Conservation (phyloP, 1,140 invertebrate genomes). For the Tenebrio molitor region DNA sequence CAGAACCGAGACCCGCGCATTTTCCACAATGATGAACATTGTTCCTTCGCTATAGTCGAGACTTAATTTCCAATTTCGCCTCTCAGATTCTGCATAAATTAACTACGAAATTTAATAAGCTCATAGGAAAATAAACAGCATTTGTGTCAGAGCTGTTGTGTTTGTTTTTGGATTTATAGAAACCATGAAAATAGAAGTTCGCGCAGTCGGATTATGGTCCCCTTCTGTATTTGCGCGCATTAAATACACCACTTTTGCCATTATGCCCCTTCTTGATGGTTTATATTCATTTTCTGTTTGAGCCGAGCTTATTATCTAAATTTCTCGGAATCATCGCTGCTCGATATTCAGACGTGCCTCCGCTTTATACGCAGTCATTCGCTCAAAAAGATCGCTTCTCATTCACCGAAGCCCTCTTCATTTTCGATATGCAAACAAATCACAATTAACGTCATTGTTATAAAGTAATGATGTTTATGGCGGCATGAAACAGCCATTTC, state of each 20-base stretch:
- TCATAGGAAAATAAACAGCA: slow-evolving; percentile 56
- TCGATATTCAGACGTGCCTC: slow-evolving; percentile 17
- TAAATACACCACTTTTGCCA: slow-evolving; percentile 35
- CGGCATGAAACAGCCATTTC: not conserved
- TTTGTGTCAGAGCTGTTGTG: slow-evolving; percentile 48
- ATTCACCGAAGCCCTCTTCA: slow-evolving; percentile 10
- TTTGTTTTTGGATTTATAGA: slow-evolving; percentile 50
- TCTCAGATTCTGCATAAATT: slow-evolving; percentile 56
- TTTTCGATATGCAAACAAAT: slow-evolving; percentile 20
- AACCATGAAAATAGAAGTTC: slow-evolving; percentile 48
- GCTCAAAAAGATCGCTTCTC: slow-evolving; percentile 4
- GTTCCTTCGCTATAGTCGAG: slow-evolving; percentile 44
- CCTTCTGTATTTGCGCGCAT: slow-evolving; percentile 23
- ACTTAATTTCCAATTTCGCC: slow-evolving; percentile 56
- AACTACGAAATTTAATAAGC: slow-evolving; percentile 55
- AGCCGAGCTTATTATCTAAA: slow-evolving; percentile 15
- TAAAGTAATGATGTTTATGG: slow-evolving; percentile 6
- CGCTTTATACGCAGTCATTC: not conserved
- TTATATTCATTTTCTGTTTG: slow-evolving; percentile 8
- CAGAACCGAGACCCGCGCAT: slow-evolving; percentile 46
- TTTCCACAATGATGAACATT: slow-evolving; percentile 54
- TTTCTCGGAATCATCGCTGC: slow-evolving; percentile 11
- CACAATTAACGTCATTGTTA: slow-evolving; percentile 27
- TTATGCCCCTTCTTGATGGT: slow-evolving; percentile 24
- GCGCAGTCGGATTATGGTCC: slow-evolving; percentile 18